These are phyloP conservation scores for Agonopterix alstromeriana DNA, from an alignment of 2,888 invertebrate species.

Conservation along the genomic window DNA sequence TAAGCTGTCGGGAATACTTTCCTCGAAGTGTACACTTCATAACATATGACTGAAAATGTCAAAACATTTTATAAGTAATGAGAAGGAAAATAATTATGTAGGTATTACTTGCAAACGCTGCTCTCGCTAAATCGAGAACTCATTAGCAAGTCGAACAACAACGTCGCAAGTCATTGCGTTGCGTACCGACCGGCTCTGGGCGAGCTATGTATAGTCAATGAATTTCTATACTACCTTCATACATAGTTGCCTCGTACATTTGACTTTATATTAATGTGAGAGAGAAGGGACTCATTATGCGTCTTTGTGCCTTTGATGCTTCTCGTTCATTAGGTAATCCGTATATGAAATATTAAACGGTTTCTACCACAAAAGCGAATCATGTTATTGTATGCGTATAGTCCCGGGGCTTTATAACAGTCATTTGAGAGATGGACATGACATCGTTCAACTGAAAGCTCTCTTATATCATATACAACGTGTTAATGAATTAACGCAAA, in stretches of 20 bases:
- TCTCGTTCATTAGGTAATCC: slow-evolving; percentile 34
- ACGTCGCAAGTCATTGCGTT: slow-evolving; percentile 54
- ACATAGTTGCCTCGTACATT: neutral
- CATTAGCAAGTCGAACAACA: slow-evolving; percentile 65
- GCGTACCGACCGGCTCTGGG: slow-evolving; percentile 15
- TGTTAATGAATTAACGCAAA: too few species aligned
- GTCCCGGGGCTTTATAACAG: too few species aligned
- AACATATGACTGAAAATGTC: slow-evolving; percentile 28
- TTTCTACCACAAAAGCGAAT: slow-evolving; percentile 2
- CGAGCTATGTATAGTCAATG: slow-evolving; percentile 5
- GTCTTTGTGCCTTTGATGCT: slow-evolving; percentile 36
- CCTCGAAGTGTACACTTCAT: slow-evolving; percentile 5
- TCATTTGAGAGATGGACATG: too few species aligned
- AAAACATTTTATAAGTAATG: slow-evolving; percentile 46
- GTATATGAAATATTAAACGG: slow-evolving; percentile 6
- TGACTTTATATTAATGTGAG: slow-evolving; percentile 16
- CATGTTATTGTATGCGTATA: neutral
- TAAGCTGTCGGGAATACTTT: neutral
- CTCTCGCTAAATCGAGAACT: slow-evolving; percentile 54
- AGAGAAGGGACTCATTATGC: slow-evolving; percentile 31
- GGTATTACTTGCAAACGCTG: slow-evolving; percentile 38
- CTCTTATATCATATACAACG: too few species aligned
- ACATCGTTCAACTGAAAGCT: too few species aligned
- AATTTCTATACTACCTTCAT: slow-evolving; percentile 1
- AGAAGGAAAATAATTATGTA: slow-evolving; percentile 43